These are phyloP conservation scores for Amphiprion ocellaris DNA, from an alignment of 2,113 vertebrate species.

Conservation along the genomic window DNA sequence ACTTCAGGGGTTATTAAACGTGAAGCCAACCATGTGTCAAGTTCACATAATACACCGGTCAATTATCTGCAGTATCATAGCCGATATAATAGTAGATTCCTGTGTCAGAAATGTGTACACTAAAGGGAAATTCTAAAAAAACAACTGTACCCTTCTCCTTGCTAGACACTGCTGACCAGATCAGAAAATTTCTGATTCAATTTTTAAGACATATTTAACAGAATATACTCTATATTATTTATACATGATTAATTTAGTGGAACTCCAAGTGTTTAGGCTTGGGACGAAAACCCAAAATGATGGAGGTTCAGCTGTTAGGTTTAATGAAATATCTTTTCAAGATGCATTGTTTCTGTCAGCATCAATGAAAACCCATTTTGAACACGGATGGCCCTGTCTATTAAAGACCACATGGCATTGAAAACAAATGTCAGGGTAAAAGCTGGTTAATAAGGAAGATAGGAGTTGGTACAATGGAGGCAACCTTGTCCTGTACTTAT, in stretches of 20 bases:
- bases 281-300: conserved; percentile 44
- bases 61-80: conserved; percentile 17
- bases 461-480: conserved; percentile 63
- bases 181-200: conserved; percentile 46
- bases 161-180: conserved; percentile 29
- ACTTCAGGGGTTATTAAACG: conserved; percentile 35
- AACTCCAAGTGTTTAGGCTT: conserved; percentile 46
- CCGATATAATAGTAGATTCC: conserved; percentile 27
- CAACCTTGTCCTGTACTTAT: conserved; percentile 47
- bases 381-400: conserved; percentile 51
- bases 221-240: conserved; percentile 58
- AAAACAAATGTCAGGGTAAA: conserved; percentile 67
- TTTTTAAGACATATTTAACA: conserved; percentile 53
- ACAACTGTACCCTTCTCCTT: conserved; percentile 17
- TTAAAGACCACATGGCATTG: conserved; percentile 59
- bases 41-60: conserved; percentile 40
- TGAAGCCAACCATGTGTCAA: conserved; percentile 53
- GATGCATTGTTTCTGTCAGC: conserved; percentile 67
- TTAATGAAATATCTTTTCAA: conserved; percentile 60
- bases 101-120: conserved; percentile 50
- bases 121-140: conserved; percentile 51
- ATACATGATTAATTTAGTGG: conserved; percentile 61
- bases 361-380: conserved; percentile 59
- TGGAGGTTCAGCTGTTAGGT: conserved; percentile 46
- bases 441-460: conserved; percentile 73